Evolutionary conservation across 2,797 vertebrate species (phyloP), one percentile per base, ranked within the genome.

Genomic region (Chromis chromis): DNA sequence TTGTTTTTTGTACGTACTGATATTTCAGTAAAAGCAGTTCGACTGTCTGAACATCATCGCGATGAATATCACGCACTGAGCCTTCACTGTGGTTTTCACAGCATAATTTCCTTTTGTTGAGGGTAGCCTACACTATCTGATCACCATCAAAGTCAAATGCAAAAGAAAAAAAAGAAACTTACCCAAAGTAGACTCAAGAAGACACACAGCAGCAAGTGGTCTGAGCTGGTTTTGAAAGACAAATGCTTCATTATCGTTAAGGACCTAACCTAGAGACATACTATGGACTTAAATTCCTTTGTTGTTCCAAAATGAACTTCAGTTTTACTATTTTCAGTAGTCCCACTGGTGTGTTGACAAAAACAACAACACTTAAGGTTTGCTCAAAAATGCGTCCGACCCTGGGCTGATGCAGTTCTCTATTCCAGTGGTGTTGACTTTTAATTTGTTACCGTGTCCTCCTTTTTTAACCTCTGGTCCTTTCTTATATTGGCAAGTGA

Each of bases 141-240:
- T 39, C 7, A 55, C n/a, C 19, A 59, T 66, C 16, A 46, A 69
- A 60, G 31, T 0, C 11, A 12, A 72, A 42, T 28, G 1, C 9
- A 42, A 6, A 10, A 10, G 19, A 0, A 6, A 70, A 27, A 39
- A 75, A 31, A 58, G 53, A 48, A 8, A 87, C 93, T 94, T 92
- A 95, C 94, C 93, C 74, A 82, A 4, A 91, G 62, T 3, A 73
- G 81, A 80, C 27, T 70, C 42, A 87, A 60, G 70, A 66, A 83
- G 65, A 91, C 36, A 19, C 58, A 80, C 49, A 89, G 60, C 62
- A 91, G 27, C 57, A 86, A 66, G 36, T 22, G 33, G 62, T 71
- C 27, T 22, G 57, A 33, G 49, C 24, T 73, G 70, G 84, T 75
- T 77, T 55, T 83, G 42, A 79, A 70, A 64, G 62, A 63, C 76